phyloP scores from a whole-genome alignment of 2,113 vertebrate genomes.

The Aegotheles bennettii region DNA sequence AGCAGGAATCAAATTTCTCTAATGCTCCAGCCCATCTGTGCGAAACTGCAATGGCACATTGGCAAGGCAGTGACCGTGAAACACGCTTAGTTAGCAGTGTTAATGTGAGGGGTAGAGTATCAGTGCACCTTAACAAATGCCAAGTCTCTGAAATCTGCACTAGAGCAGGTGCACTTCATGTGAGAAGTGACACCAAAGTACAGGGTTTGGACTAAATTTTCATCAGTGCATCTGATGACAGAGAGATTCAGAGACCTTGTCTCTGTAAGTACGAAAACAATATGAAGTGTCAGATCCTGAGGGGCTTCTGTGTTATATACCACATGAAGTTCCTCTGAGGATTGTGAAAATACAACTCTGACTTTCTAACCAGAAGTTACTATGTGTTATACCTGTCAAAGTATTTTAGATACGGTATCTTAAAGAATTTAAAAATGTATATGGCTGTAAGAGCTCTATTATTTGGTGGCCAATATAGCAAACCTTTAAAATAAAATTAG shows the following conservation, averaged over 20 bases:
- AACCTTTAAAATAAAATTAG: neutral
- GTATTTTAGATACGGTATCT: neutral
- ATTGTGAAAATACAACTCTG: neutral
- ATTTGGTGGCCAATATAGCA: neutral
- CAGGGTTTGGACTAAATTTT: neutral
- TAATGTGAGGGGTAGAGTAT: neutral
- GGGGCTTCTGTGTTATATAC: neutral
- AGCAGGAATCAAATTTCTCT: neutral
- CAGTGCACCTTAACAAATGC: neutral
- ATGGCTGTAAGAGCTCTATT: neutral
- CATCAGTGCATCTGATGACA: neutral
- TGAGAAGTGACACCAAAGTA: neutral
- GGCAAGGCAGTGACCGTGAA: neutral
- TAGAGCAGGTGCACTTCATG: neutral
- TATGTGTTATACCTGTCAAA: neutral
- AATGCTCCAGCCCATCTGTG: neutral
- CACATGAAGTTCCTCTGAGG: neutral
- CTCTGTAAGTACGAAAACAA: neutral
- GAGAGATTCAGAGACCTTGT: neutral
- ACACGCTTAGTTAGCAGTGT: neutral
- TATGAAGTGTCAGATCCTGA: neutral
- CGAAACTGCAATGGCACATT: rapidly evolving
- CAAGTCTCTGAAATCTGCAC: neutral
- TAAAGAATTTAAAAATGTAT: neutral
- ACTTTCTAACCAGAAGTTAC: neutral